A percentile compares a stretch with the other conserved stretches of the same genome.
These are phyloP conservation scores for Caerostris extrusa DNA, from an alignment of 1,140 invertebrate genomes.

Conservation along the genomic window DNA sequence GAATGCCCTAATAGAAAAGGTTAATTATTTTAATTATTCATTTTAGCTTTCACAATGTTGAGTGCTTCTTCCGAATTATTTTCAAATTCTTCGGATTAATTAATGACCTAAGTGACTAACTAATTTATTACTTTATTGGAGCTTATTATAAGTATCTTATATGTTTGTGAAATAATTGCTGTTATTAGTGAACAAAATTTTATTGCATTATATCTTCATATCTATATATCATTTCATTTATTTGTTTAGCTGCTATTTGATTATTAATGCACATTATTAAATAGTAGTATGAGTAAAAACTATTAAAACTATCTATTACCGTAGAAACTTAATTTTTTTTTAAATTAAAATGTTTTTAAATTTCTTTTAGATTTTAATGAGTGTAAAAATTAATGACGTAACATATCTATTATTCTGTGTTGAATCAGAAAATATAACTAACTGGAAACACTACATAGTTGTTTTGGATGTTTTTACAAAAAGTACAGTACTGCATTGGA, in stretches of 20 bases:
- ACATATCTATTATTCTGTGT: background rate
- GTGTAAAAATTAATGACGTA: background rate
- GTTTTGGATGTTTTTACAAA: background rate
- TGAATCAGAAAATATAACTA: background rate
- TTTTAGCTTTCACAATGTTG: background rate
- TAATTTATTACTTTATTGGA: background rate
- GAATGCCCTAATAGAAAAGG: background rate
- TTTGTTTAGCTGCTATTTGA: too few relatives aligned
- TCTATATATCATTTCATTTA: background rate
- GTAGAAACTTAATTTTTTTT: background rate
- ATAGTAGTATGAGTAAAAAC: too few relatives aligned
- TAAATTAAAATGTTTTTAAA: background rate
- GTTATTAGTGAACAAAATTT: background rate
- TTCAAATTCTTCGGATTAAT: background rate
- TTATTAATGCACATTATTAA: too few relatives aligned
- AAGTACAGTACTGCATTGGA: background rate
- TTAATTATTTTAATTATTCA: background rate
- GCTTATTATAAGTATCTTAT: background rate
- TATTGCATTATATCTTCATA: background rate
- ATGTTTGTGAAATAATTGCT: background rate
- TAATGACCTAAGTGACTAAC: background rate
- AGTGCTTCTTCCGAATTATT: background rate
- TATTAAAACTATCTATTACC: background rate
- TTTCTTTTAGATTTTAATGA: conserved; percentile 11
- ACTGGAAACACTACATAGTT: conserved; percentile 14